Percentiles rank a stretch among this genome's conserved stretches.
Conservation (phyloP, 2,113 vertebrate species). For the Megaceryle maxima region DNA sequence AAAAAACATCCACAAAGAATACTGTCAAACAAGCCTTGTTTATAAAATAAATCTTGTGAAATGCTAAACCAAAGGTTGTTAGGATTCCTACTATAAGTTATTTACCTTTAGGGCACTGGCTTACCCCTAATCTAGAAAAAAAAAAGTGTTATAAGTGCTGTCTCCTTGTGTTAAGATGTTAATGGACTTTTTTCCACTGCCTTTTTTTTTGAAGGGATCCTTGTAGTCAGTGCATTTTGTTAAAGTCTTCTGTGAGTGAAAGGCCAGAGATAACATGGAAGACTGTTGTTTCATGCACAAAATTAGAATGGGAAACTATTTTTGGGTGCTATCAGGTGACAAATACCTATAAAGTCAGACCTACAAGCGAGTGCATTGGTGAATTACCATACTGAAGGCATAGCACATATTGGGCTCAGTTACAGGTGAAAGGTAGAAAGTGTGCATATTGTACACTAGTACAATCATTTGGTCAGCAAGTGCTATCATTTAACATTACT, state of each 20-base stretch:
- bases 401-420: background rate
- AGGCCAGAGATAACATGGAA: background rate
- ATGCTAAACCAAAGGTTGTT: background rate
- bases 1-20: background rate
- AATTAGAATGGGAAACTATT: background rate
- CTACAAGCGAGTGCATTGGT: background rate
- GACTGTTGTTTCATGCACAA: background rate
- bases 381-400: background rate
- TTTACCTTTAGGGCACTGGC: background rate
- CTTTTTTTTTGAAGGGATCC: background rate
- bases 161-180: background rate
- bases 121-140: background rate
- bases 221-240: background rate
- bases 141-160: background rate
- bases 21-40: background rate
- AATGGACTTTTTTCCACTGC: background rate
- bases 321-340: background rate
- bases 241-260: background rate
- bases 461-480: background rate
- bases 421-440: background rate
- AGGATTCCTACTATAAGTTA: background rate
- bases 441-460: background rate
- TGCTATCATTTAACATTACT: background rate
- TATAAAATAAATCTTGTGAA: background rate
- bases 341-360: background rate